Evolutionary conservation across 2,888 invertebrate species (phyloP).

Genomic region (Spisula solida): DNA sequence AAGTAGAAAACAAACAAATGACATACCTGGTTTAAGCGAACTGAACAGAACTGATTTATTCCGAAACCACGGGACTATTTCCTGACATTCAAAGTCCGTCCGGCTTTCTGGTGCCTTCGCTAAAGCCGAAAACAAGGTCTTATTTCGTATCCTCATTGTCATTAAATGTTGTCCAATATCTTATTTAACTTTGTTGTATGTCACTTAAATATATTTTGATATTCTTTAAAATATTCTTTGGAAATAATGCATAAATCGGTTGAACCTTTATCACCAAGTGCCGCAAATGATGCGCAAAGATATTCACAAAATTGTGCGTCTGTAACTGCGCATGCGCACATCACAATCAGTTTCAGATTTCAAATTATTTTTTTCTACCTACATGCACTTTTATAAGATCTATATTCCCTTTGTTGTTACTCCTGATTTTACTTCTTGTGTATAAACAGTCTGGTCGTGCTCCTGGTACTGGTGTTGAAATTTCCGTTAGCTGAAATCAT

Average conservation of each 20-base stretch:
- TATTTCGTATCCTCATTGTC: constrained; percentile 68
- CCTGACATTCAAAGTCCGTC: constrained; percentile 81
- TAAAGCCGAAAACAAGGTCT: constrained; percentile 82
- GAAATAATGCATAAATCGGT: no score
- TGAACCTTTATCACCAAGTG: no score
- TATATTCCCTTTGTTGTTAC: neutral
- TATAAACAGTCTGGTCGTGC: neutral
- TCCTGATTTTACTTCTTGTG: neutral
- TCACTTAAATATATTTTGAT: no score
- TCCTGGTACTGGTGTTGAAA: neutral
- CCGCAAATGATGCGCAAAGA: no score
- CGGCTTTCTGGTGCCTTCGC: constrained; percentile 77
- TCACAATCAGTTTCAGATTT: neutral
- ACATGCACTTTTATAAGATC: no score
- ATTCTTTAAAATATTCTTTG: no score
- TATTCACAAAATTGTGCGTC: no score
- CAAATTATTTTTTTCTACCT: neutral
- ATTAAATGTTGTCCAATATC: neutral
- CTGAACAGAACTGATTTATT: constrained; percentile 82
- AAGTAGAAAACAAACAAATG: no score
- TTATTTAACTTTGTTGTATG: no score
- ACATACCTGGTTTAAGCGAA: constrained; percentile 81
- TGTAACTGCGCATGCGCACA: neutral
- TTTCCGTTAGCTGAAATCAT: neutral
- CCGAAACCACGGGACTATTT: constrained; percentile 82